phyloP scores from a whole-genome alignment of 2,888 invertebrate genomes.

The Linnaemya vulpina region DNA sequence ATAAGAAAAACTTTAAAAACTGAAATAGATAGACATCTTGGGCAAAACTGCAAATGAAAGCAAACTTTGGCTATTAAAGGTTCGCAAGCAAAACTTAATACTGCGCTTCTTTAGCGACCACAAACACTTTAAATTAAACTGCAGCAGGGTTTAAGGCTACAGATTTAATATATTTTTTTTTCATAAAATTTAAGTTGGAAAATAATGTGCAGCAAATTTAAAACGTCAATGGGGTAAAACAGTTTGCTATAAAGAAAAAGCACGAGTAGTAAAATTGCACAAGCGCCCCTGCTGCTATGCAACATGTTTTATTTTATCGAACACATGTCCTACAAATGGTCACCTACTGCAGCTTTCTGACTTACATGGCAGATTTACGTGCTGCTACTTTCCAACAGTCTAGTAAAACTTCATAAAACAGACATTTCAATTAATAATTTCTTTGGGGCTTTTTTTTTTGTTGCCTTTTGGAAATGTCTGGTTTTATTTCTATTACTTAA shows the following conservation, averaged over 20 bases:
- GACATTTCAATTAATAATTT: constrained; percentile 67
- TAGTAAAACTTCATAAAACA: background rate
- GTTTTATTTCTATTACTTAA: background rate
- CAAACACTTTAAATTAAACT: constrained; percentile 53
- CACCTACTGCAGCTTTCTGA: background rate
- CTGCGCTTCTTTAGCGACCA: constrained; percentile 1
- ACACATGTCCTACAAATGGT: background rate
- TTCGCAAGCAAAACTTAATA: constrained; percentile 41
- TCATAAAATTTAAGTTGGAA: constrained; percentile 19
- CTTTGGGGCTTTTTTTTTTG: too few relatives aligned
- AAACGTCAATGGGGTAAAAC: background rate
- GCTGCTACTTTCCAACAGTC: background rate
- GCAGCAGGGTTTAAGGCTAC: background rate
- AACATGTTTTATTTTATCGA: background rate
- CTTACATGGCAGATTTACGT: background rate
- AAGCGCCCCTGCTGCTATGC: background rate
- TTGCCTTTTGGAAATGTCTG: constrained; percentile 18
- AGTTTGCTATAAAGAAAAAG: background rate
- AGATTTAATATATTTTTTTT: background rate
- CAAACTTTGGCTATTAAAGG: constrained; percentile 59
- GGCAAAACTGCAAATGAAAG: constrained; percentile 26
- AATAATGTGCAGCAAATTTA: constrained; percentile 4
- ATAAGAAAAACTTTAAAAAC: constrained; percentile 1
- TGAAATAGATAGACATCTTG: constrained; percentile 50
- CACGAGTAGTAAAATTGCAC: background rate